A percentile compares a stretch with the other conserved stretches of the same genome.
Conservation (phyloP, 2,888 invertebrate genomes). For the Laspeyria flexula region DNA sequence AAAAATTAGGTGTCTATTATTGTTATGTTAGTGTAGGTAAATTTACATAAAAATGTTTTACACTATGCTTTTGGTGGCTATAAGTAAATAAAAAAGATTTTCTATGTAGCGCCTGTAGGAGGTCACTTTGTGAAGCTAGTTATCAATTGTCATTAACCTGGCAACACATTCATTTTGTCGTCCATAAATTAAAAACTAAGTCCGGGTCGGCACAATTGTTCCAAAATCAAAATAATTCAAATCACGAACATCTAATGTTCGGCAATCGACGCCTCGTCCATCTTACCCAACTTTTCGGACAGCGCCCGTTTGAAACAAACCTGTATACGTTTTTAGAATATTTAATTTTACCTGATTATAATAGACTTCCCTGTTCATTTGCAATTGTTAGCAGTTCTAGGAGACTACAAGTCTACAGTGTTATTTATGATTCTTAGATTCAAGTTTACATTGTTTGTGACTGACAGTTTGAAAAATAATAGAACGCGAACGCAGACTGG, state of each 20-base stretch:
- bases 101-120: too few species aligned
- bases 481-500: background rate
- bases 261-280: slow-evolving; percentile 76
- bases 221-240: slow-evolving; percentile 53
- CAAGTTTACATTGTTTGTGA: slow-evolving; percentile 2
- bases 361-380: slow-evolving; percentile 50
- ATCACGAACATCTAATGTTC: slow-evolving; percentile 65
- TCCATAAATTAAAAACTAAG: slow-evolving; percentile 38
- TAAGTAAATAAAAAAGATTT: too few species aligned
- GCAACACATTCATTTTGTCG: slow-evolving; percentile 2
- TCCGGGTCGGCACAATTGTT: slow-evolving; percentile 68
- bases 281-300: slow-evolving; percentile 63
- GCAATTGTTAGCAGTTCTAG: slow-evolving; percentile 75
- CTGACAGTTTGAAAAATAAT: background rate
- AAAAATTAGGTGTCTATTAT: too few species aligned
- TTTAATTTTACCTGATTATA: slow-evolving; percentile 49
- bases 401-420: slow-evolving; percentile 65
- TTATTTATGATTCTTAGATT: slow-evolving; percentile 46
- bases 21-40: too few species aligned
- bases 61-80: too few species aligned
- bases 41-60: too few species aligned
- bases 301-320: slow-evolving; percentile 67
- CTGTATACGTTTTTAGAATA: slow-evolving; percentile 57
- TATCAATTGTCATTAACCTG: too few species aligned
- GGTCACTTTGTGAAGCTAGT: too few species aligned